Evolutionary conservation across 2,797 vertebrate species (phyloP).

Genomic region (Chelonia mydas): DNA sequence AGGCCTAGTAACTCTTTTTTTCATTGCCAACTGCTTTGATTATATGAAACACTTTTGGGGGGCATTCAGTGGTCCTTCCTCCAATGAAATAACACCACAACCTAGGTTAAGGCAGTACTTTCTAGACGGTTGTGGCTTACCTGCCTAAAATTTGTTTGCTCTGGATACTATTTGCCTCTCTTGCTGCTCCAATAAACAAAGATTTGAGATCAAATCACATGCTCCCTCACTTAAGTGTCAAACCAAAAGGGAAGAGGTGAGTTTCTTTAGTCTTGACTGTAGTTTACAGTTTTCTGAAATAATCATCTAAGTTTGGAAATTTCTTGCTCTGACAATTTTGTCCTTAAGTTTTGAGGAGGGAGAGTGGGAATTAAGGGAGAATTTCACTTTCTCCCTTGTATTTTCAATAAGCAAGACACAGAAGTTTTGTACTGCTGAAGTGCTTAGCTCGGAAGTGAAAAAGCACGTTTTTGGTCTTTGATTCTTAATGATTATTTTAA

Average conservation of each 20-base stretch:
- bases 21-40: neutral
- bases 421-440: neutral
- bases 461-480: conserved; percentile 44
- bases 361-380: neutral
- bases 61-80: neutral
- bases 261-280: neutral
- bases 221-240: neutral
- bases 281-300: neutral
- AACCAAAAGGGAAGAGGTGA: neutral
- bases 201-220: neutral
- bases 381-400: neutral
- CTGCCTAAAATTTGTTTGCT: neutral
- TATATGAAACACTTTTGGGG: neutral
- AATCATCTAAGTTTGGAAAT: neutral
- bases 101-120: neutral
- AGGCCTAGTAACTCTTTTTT: neutral
- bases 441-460: conserved; percentile 13
- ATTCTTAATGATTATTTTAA: conserved; percentile 39
- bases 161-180: neutral
- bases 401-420: conserved; percentile 15
- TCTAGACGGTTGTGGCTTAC: neutral
- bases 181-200: neutral
- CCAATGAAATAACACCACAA: neutral
- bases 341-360: neutral
- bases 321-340: neutral